A percentile compares a stretch with the other conserved stretches of the same genome.
Conservation (phyloP, 2,113 vertebrate genomes). For the Perca flavescens region DNA sequence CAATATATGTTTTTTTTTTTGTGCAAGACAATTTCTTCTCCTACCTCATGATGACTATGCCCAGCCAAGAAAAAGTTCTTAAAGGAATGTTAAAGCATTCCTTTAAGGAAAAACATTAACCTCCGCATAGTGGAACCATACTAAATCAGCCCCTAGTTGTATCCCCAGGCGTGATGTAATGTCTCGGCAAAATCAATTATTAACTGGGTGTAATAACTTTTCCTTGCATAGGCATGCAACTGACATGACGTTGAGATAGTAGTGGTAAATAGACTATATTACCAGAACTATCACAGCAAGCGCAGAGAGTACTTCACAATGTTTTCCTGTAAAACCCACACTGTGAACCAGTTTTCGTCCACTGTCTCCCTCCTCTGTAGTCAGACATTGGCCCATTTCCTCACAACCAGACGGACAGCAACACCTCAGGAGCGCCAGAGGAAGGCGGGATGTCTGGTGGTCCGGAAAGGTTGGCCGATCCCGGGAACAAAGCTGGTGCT, state of each 20-base stretch:
- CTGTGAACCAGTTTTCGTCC: slow-evolving; percentile 8
- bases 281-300: neutral
- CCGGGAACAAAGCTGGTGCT: slow-evolving; percentile 48
- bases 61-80: neutral
- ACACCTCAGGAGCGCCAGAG: slow-evolving; percentile 41
- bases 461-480: slow-evolving; percentile 52
- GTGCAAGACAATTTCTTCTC: neutral
- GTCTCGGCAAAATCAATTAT: slow-evolving; percentile 11
- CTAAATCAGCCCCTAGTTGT: slow-evolving; percentile 6
- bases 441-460: slow-evolving; percentile 29
- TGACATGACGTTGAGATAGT: neutral
- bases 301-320: neutral
- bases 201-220: slow-evolving; percentile 8
- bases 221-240: neutral
- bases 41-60: neutral
- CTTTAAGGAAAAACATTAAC: slow-evolving; percentile 18
- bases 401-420: slow-evolving; percentile 77
- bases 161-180: neutral
- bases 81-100: neutral
- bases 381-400: slow-evolving; percentile 80
- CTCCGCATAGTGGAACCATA: neutral
- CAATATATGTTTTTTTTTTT: neutral
- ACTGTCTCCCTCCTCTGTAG: slow-evolving; percentile 63
- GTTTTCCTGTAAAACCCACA: slow-evolving; percentile 15
- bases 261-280: neutral